Percentiles rank a stretch among this genome's conserved stretches.
These are phyloP conservation scores for Struthio camelus DNA, from an alignment of 2,113 vertebrate genomes.

Conservation along the genomic window DNA sequence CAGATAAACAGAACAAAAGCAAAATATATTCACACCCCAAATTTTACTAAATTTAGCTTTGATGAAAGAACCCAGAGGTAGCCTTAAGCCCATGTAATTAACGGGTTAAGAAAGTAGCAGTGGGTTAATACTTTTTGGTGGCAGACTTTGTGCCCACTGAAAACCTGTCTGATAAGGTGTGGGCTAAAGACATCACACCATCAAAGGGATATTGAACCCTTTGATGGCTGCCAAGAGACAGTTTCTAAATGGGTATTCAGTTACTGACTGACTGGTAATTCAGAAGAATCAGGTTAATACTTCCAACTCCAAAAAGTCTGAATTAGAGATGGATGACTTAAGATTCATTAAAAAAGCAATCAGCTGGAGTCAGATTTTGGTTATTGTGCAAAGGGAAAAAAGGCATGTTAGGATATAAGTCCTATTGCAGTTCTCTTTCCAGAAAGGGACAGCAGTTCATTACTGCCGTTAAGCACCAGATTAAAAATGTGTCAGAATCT, in stretches of 20 bases:
- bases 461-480: not conserved
- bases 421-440: not conserved
- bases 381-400: not conserved
- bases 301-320: conserved; percentile 13
- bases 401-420: not conserved
- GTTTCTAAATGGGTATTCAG: conserved; percentile 40
- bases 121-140: not conserved
- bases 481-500: not conserved
- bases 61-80: conserved; percentile 10
- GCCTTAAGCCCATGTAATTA: conserved; percentile 28
- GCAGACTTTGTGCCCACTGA: not conserved
- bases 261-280: conserved; percentile 51
- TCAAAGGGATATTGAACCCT: conserved; percentile 54
- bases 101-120: conserved; percentile 21
- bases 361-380: not conserved
- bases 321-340: conserved; percentile 45
- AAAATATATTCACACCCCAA: conserved; percentile 44
- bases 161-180: conserved; percentile 12
- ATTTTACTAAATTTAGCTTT: conserved; percentile 46
- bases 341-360: conserved; percentile 55
- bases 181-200: not conserved
- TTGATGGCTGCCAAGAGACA: conserved; percentile 25
- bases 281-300: conserved; percentile 48
- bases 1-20: conserved; percentile 67
- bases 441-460: not conserved